Conservation (phyloP, 2,113 vertebrate species). For the Psophia crepitans region DNA sequence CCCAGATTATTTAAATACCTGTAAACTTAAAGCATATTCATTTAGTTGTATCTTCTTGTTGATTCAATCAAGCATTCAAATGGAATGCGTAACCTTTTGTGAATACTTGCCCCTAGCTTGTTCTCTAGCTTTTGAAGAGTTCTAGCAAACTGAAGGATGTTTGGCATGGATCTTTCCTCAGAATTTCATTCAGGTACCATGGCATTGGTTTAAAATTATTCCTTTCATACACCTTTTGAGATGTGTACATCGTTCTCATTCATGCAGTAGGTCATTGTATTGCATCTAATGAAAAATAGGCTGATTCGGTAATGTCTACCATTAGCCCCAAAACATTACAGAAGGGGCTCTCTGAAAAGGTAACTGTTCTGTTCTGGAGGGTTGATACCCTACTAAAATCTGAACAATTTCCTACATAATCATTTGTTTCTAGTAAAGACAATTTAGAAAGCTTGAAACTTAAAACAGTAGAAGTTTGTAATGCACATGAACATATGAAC, state of each 20-base stretch:
- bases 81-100: not conserved
- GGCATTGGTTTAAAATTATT: not conserved
- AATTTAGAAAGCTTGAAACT: not conserved
- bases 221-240: not conserved
- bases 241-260: fast-evolving
- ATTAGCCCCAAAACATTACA: fast-evolving
- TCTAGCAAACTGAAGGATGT: not conserved
- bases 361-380: not conserved
- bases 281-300: not conserved
- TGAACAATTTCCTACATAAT: not conserved
- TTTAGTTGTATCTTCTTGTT: not conserved
- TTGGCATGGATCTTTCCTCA: not conserved
- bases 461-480: not conserved
- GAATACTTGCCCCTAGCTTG: not conserved
- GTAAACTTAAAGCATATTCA: not conserved
- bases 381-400: not conserved
- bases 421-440: not conserved
- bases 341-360: not conserved
- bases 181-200: not conserved
- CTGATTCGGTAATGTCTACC: not conserved
- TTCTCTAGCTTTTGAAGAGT: not conserved
- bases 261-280: not conserved
- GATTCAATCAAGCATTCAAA: not conserved
- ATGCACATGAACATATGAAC: not conserved
- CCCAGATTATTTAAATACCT: not conserved